Evolutionary conservation across 2,113 vertebrate genomes (phyloP).

Genomic region (Platichthys flesus): DNA sequence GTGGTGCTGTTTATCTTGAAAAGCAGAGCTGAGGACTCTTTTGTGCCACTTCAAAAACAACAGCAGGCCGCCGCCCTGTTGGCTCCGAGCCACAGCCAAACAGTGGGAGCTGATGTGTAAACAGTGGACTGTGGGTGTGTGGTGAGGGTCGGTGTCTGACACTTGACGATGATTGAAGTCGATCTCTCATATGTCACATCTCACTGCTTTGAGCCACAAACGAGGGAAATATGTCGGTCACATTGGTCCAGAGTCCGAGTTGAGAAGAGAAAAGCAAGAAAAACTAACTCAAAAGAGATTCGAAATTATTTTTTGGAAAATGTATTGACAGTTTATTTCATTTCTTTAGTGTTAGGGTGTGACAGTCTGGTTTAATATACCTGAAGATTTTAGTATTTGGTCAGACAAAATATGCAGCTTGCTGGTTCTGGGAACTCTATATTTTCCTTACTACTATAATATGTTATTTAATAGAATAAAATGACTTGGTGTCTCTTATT

Average conservation of each 20-base stretch:
- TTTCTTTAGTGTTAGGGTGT: not conserved
- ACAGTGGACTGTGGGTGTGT: constrained; percentile 24
- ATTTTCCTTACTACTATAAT: not conserved
- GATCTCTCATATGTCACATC: constrained; percentile 1
- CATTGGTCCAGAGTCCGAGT: too few species aligned
- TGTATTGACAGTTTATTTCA: too few species aligned
- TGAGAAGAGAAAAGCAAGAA: too few species aligned
- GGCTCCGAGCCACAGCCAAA: constrained; percentile 18
- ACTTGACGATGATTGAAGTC: not conserved
- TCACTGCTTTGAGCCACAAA: constrained; percentile 9
- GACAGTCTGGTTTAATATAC: not conserved
- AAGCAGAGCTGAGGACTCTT: constrained; percentile 17
- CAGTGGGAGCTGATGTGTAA: constrained; percentile 46
- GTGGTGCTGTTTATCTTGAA: constrained; percentile 23
- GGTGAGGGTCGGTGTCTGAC: constrained; percentile 18
- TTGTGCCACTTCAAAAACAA: constrained; percentile 57
- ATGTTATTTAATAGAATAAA: not conserved
- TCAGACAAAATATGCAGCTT: not conserved
- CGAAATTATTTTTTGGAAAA: too few species aligned
- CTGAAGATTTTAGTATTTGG: not conserved
- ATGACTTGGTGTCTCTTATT: not conserved
- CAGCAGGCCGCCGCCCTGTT: constrained; percentile 38
- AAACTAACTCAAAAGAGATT: too few species aligned
- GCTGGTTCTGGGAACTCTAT: too few species aligned
- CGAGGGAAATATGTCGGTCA: not conserved